Evolutionary conservation across 2,113 vertebrate genomes (phyloP), one percentile per base, ranked within the genome.

Genomic region (Bubo scandiacus): DNA sequence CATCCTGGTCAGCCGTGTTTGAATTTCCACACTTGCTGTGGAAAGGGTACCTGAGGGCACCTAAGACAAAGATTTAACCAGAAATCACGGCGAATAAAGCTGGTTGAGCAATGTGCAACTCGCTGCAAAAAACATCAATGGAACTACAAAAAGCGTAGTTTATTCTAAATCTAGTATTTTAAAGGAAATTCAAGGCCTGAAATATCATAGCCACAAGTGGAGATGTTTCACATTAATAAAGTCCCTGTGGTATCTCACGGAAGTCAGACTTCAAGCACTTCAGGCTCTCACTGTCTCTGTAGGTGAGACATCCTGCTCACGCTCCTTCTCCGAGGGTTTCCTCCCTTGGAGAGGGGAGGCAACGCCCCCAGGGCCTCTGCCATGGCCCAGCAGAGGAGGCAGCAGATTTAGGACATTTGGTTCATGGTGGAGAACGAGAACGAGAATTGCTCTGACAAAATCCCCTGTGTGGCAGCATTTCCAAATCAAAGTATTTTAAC

Each of bases 401-500:
- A 81, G 49, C 17, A 84, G 45, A 88, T 91, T 57, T 34, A 70
- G 66, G 42, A n/a, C 29, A 49, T 77, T 57, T 1, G 1, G 26
- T 51, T 66, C n/a, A 22, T 0, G 3, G 18, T 67, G 71, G 70
- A 22, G 49, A 88, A 94, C 12, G 25, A 45, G 49, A 84, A 95
- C 0, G 0, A 84, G 73, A 94, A 77, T 45, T 29, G 4, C 92
- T 95, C 58, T 22, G 59, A 82, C 73, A 92, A 92, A 92, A 92
- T 93, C 86, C 95, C 95, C 94, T 94, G 84, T 82, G 95, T 94
- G 91, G 95, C 94, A 96, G 94, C 91, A 94, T 95, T 95, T 94
- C 89, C 94, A 89, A 97, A 94, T 96, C 65, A 47, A 95, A 97
- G 79, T 51, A 20, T 86, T 96, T 83, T 83, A 95, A 94, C 15